Evolutionary conservation across 2,113 vertebrate genomes (phyloP).

Genomic region (Patagioenas fasciata): DNA sequence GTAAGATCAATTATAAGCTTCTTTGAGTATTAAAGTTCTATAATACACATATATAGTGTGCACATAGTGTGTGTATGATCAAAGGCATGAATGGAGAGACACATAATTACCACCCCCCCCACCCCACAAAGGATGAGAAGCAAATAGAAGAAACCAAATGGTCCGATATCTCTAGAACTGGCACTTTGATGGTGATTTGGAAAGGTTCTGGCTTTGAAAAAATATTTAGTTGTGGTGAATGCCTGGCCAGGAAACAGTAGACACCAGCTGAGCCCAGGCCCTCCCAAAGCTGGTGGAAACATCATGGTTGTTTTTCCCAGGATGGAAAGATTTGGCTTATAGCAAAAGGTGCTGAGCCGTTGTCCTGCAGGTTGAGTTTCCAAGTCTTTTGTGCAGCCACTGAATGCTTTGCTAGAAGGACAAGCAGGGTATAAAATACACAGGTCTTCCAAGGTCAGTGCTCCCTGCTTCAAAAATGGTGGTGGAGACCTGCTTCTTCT

Average conservation of each 20-base stretch:
- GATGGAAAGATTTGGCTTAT: neutral
- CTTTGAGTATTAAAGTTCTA: neutral
- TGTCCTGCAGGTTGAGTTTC: neutral
- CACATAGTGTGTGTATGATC: neutral
- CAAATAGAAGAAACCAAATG: neutral
- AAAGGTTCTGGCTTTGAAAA: neutral
- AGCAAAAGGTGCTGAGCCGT: neutral
- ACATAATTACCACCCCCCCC: accelerated
- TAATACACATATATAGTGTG: accelerated
- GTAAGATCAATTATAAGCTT: neutral
- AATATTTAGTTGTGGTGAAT: neutral
- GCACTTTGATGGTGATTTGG: accelerated
- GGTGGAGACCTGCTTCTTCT: neutral
- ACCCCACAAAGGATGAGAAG: accelerated
- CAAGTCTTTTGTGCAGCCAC: neutral
- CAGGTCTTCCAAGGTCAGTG: accelerated
- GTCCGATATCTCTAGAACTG: accelerated
- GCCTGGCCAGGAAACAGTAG: neutral
- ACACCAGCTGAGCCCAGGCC: neutral
- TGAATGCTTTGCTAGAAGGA: neutral
- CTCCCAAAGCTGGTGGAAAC: accelerated
- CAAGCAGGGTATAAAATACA: neutral
- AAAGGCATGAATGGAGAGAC: neutral
- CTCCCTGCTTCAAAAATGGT: neutral
- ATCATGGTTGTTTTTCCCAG: neutral